Percentiles rank a stretch among this genome's conserved stretches.
phyloP scores from a whole-genome alignment of 2,888 invertebrate genomes.

The Seira sanloemensis region DNA sequence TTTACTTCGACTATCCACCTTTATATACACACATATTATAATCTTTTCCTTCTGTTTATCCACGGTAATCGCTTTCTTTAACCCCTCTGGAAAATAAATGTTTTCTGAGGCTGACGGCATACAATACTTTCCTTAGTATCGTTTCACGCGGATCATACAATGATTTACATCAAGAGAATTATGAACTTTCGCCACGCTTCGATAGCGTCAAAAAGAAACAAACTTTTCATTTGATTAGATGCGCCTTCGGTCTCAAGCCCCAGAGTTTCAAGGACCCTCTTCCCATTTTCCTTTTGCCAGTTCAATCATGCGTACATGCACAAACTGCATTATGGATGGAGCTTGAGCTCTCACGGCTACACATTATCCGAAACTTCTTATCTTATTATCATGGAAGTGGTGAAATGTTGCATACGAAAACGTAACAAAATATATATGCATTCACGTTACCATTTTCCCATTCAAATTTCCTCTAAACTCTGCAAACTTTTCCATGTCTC shows the following conservation, averaged over 20 bases:
- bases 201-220: neutral
- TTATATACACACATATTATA: slow-evolving; percentile 1
- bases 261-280: too few species aligned
- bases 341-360: too few species aligned
- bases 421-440: neutral
- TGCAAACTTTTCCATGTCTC: too few species aligned
- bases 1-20: neutral
- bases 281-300: too few species aligned
- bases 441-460: neutral
- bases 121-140: too few species aligned
- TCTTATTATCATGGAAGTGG: neutral
- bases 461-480: neutral
- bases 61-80: neutral
- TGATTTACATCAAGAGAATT: neutral
- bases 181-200: neutral
- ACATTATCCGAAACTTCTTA: too few species aligned
- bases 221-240: neutral
- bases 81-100: too few species aligned
- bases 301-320: too few species aligned
- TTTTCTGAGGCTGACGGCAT: too few species aligned
- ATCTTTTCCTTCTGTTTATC: slow-evolving; percentile 10
- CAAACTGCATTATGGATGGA: too few species aligned
- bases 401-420: neutral
- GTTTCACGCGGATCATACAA: neutral
- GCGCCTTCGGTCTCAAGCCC: too few species aligned